Conservation (phyloP, 2,113 vertebrate species). For the Entomyzon cyanotis region DNA sequence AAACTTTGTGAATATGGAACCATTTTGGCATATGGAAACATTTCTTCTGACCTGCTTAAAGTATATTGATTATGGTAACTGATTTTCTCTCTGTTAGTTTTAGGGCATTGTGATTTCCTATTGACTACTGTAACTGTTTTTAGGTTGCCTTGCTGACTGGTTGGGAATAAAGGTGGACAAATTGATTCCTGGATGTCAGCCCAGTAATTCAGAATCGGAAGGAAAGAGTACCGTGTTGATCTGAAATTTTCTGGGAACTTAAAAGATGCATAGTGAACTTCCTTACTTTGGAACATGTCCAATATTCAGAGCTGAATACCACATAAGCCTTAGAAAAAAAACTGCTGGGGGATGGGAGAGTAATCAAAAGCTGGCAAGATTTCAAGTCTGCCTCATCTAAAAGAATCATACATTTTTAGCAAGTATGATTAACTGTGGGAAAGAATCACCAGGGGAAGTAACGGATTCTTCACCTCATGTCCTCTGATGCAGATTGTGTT, state of each 20-base stretch:
- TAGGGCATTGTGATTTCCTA: slow-evolving; percentile 64
- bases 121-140: slow-evolving; percentile 69
- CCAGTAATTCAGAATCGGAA: background rate
- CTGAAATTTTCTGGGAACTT: slow-evolving; percentile 42
- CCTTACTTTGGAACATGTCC: slow-evolving; percentile 12
- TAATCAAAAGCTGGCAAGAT: slow-evolving; percentile 42
- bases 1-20: slow-evolving; percentile 68
- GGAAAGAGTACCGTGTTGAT: background rate
- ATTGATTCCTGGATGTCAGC: slow-evolving; percentile 39
- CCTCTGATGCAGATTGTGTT: background rate
- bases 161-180: background rate
- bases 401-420: slow-evolving; percentile 33
- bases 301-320: slow-evolving; percentile 20
- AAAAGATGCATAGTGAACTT: slow-evolving; percentile 11
- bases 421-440: slow-evolving; percentile 55
- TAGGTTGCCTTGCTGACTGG: slow-evolving; percentile 54
- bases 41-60: slow-evolving; percentile 69
- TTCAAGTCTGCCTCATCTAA: slow-evolving; percentile 35
- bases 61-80: slow-evolving; percentile 74
- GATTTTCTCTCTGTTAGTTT: slow-evolving; percentile 66
- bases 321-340: background rate
- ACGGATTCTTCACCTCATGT: slow-evolving; percentile 7
- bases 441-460: slow-evolving; percentile 19
- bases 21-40: slow-evolving; percentile 74
- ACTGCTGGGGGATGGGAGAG: background rate